A percentile compares a stretch with the other conserved stretches of the same genome.
phyloP scores from a whole-genome alignment of 2,888 invertebrate genomes.

The Lasioglossum marginatum region DNA sequence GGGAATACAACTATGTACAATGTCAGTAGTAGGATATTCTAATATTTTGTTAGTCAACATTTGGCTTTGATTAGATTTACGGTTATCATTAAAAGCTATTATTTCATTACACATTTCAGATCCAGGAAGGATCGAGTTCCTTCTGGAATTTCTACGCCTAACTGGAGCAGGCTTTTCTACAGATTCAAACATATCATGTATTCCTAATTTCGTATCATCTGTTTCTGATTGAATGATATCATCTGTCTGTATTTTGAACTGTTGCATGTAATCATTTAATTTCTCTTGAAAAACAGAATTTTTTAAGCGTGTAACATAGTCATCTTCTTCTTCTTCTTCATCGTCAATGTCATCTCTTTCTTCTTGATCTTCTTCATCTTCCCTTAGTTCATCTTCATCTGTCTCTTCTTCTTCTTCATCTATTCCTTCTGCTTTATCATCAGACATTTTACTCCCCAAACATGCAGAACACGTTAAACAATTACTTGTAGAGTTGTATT shows the following conservation, averaged over 20 bases:
- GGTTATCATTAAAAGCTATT: conserved; percentile 77
- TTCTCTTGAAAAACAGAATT: conserved; percentile 90
- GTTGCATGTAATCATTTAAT: conserved; percentile 90
- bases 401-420: conserved; percentile 78
- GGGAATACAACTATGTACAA: conserved; percentile 52
- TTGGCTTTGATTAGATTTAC: conserved; percentile 75
- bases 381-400: conserved; percentile 5
- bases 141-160: conserved; percentile 80
- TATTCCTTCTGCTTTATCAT: conserved; percentile 76
- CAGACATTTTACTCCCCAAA: conserved; percentile 83
- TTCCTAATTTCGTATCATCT: neutral
- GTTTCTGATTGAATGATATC: conserved; percentile 77
- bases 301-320: conserved; percentile 86
- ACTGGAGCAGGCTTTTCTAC: conserved; percentile 77
- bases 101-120: conserved; percentile 82
- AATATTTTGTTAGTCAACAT: conserved; percentile 56
- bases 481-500: conserved; percentile 70
- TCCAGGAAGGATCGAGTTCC: conserved; percentile 82
- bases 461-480: conserved; percentile 25
- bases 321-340: conserved; percentile 84
- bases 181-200: conserved; percentile 50
- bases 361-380: conserved; percentile 3
- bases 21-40: conserved; percentile 32
- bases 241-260: conserved; percentile 90
- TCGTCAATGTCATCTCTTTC: conserved; percentile 16